phyloP scores from a whole-genome alignment of 2,888 invertebrate species.

The Lasioglossum malachurum region DNA sequence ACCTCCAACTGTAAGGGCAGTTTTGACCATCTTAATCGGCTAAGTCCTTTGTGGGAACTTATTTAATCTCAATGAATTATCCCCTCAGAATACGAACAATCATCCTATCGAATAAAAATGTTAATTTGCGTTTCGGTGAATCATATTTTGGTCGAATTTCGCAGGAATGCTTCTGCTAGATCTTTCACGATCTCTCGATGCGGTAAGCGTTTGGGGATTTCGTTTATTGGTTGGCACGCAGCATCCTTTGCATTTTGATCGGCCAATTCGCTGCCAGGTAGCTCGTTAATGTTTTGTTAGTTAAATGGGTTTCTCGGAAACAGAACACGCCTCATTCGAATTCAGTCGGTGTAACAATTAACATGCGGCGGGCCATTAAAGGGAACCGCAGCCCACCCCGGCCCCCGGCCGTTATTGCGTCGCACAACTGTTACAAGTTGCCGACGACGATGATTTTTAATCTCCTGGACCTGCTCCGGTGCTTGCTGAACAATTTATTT shows the following conservation, averaged over 20 bases:
- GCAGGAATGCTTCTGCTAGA: background rate
- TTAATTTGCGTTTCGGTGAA: background rate
- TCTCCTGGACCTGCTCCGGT: background rate
- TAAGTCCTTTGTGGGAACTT: too few relatives aligned
- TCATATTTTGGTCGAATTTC: background rate
- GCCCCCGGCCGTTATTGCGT: background rate
- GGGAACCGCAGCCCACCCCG: background rate
- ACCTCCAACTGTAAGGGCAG: too few relatives aligned
- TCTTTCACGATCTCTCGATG: background rate
- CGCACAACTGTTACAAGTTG: background rate
- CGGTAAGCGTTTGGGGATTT: background rate
- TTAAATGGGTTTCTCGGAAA: background rate
- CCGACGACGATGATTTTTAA: background rate
- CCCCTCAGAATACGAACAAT: too few relatives aligned
- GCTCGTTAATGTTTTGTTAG: conserved; percentile 13
- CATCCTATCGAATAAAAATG: background rate
- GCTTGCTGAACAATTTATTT: background rate
- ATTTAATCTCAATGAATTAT: too few relatives aligned
- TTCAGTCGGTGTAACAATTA: conserved; percentile 11
- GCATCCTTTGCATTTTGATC: conserved; percentile 2
- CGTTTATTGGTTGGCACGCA: background rate
- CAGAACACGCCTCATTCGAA: background rate
- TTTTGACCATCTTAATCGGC: too few relatives aligned
- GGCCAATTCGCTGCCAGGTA: background rate
- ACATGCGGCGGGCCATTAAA: conserved; percentile 20